Percentiles rank a stretch among this genome's conserved stretches.
phyloP scores from a whole-genome alignment of 2,113 vertebrate genomes.

The Eurystomus gularis region DNA sequence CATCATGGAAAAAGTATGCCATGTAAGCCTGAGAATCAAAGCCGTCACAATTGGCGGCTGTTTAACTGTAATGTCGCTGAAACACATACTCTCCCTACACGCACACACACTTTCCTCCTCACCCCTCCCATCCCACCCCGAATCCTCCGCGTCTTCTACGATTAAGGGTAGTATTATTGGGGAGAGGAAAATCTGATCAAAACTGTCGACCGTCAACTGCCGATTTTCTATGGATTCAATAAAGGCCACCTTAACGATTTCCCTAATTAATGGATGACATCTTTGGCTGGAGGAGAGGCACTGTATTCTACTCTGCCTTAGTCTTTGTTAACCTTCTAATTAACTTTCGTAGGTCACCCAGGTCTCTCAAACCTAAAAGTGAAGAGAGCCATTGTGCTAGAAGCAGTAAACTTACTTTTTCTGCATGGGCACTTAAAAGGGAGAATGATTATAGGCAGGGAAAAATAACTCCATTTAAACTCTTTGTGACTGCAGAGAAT shows the following conservation, averaged over 20 bases:
- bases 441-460: conserved; percentile 95
- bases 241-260: conserved; percentile 99
- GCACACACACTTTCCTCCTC: conserved; percentile 64
- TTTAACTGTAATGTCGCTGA: conserved; percentile 90
- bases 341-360: conserved; percentile 99
- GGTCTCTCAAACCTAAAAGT: conserved; percentile 99
- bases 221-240: conserved; percentile 97
- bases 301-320: conserved; percentile 98
- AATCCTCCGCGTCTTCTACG: conserved; percentile 57
- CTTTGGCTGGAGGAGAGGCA: conserved; percentile 99
- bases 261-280: conserved; percentile 99
- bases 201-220: conserved; percentile 95
- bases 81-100: conserved; percentile 83
- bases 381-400: conserved; percentile 98
- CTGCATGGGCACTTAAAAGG: conserved; percentile 97
- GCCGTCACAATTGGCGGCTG: conserved; percentile 88
- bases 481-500: conserved; percentile 92
- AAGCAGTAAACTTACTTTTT: conserved; percentile 99
- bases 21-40: conserved; percentile 94
- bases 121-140: conserved; percentile 71
- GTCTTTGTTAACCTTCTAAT: conserved; percentile 99
- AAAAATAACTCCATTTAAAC: conserved; percentile 99
- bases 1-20: conserved; percentile 97
- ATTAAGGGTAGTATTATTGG: conserved; percentile 88
- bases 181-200: conserved; percentile 96